Conservation (phyloP, 2,888 invertebrate genomes). For the Agrochola lota region DNA sequence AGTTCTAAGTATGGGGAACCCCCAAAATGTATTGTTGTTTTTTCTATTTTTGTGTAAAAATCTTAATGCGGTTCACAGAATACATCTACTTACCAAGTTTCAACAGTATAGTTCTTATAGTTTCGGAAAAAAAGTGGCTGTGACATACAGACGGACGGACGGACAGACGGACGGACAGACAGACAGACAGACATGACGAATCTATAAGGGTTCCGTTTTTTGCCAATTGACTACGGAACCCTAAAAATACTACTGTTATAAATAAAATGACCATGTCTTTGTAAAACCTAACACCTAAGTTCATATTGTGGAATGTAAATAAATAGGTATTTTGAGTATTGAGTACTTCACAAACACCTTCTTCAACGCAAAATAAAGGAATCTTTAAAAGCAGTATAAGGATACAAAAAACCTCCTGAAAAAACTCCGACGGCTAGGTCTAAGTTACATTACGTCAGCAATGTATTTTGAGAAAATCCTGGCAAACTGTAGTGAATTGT, state of each 20-base stretch:
- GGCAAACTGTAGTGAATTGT: not conserved
- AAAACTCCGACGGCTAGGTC: not conserved
- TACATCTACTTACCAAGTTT: too few relatives aligned
- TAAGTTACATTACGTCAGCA: not conserved
- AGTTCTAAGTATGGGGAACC: too few relatives aligned
- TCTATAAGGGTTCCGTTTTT: too few relatives aligned
- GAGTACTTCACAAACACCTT: not conserved
- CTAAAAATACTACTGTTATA: not conserved
- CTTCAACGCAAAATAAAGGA: not conserved
- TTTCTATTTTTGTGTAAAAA: too few relatives aligned
- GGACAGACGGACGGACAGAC: too few relatives aligned
- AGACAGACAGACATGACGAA: too few relatives aligned
- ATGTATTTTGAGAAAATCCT: slow-evolving; percentile 1
- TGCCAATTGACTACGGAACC: too few relatives aligned
- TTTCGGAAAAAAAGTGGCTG: too few relatives aligned
- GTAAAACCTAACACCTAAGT: not conserved
- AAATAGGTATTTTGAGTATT: not conserved
- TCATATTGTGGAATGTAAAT: not conserved
- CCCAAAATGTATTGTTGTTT: too few relatives aligned
- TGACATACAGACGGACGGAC: too few relatives aligned
- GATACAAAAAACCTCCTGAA: not conserved
- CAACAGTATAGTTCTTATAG: too few relatives aligned
- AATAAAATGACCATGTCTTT: not conserved
- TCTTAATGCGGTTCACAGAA: too few relatives aligned
- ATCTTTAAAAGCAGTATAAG: not conserved